Percentiles rank a stretch among this genome's conserved stretches.
These are phyloP conservation scores for Lacerta agilis DNA, from an alignment of 2,797 vertebrate genomes.

Conservation along the genomic window DNA sequence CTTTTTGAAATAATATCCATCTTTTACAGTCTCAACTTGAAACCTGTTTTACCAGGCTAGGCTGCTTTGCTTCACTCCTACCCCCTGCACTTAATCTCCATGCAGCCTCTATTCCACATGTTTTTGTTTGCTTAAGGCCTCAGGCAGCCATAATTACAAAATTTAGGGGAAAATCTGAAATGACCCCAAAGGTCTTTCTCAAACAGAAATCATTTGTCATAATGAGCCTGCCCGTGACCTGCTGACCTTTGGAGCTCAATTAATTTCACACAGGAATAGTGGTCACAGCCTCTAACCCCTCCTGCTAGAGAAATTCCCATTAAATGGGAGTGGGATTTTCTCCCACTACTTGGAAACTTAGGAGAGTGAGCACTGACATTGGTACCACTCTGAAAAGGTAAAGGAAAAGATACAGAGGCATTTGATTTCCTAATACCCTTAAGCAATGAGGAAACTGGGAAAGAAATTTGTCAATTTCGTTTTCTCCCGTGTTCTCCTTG, in stretches of 20 bases:
- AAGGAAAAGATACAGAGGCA: neutral
- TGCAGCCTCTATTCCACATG: slow-evolving; percentile 55
- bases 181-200: slow-evolving; percentile 75
- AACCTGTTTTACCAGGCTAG: slow-evolving; percentile 52
- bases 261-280: slow-evolving; percentile 76
- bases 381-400: slow-evolving; percentile 35
- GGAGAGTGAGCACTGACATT: neutral
- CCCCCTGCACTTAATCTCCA: slow-evolving; percentile 49
- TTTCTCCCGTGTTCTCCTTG: too few species aligned
- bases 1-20: neutral
- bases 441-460: too few species aligned
- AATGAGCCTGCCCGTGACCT: slow-evolving; percentile 72
- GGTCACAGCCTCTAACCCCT: slow-evolving; percentile 58
- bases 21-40: slow-evolving; percentile 46
- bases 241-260: slow-evolving; percentile 73
- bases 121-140: slow-evolving; percentile 71
- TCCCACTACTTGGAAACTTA: slow-evolving; percentile 32
- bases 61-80: slow-evolving; percentile 34
- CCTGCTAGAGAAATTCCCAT: slow-evolving; percentile 52
- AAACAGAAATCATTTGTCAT: slow-evolving; percentile 79
- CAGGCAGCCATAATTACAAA: slow-evolving; percentile 74
- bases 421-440: neutral
- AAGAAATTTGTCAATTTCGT: too few species aligned
- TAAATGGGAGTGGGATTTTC: slow-evolving; percentile 2
- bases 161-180: slow-evolving; percentile 71